Evolutionary conservation across 1,140 invertebrate species (phyloP).

Genomic region (Oryctes rhinoceros): DNA sequence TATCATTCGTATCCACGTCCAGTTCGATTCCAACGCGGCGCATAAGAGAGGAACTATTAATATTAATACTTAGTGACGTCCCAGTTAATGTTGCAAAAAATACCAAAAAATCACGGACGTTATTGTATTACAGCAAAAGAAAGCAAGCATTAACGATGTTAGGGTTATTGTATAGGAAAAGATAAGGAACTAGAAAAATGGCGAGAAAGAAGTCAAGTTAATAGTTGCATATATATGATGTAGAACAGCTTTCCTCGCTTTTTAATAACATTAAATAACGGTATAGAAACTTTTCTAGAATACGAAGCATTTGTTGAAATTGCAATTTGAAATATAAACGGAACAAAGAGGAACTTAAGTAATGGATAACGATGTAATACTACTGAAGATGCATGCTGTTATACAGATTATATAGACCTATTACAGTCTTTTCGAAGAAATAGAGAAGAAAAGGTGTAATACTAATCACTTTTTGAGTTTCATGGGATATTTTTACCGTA

Average conservation of each 20-base stretch:
- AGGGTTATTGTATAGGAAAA: slow-evolving; percentile 3
- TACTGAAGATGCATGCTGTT: slow-evolving; percentile 52
- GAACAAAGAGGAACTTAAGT: neutral
- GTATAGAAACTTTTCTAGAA: slow-evolving; percentile 19
- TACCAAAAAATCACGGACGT: slow-evolving; percentile 9
- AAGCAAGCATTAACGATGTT: neutral
- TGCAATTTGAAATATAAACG: neutral
- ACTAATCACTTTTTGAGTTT: neutral
- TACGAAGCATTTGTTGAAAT: slow-evolving; percentile 15
- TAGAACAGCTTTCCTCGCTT: slow-evolving; percentile 40
- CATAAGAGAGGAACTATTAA: neutral
- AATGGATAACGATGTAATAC: slow-evolving; percentile 3
- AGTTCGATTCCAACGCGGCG: neutral
- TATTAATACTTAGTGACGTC: slow-evolving; percentile 6
- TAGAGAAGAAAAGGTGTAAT: slow-evolving; percentile 27
- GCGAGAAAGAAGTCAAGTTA: slow-evolving; percentile 14
- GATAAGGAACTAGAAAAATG: neutral
- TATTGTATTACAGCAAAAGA: slow-evolving; percentile 1
- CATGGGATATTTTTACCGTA: slow-evolving; percentile 14
- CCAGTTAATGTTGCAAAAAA: neutral
- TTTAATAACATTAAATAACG: slow-evolving; percentile 38
- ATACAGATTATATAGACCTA: slow-evolving; percentile 49
- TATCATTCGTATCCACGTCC: slow-evolving; percentile 38
- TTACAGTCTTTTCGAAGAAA: slow-evolving; percentile 8
- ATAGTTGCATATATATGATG: slow-evolving; percentile 35